phyloP scores from a whole-genome alignment of 2,888 invertebrate genomes.

The Philereme vetulata region DNA sequence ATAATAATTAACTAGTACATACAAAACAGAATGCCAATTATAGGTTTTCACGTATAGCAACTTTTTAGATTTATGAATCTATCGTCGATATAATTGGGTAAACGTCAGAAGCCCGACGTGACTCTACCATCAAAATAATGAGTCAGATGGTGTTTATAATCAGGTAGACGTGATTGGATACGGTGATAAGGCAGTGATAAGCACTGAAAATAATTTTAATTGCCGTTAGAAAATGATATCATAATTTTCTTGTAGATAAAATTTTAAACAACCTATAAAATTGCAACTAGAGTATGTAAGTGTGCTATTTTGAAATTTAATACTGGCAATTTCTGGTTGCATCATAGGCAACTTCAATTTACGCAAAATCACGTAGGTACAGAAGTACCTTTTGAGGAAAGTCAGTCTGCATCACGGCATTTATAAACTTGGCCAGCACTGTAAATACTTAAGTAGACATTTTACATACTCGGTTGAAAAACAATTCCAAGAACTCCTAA shows the following conservation, averaged over 20 bases:
- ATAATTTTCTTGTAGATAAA: background rate
- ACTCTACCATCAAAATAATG: conserved; percentile 42
- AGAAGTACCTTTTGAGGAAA: conserved; percentile 3
- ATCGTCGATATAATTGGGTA: too few relatives aligned
- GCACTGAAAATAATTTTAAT: conserved; percentile 16
- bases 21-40: too few relatives aligned
- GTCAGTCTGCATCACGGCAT: background rate
- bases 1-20: too few relatives aligned
- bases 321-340: background rate
- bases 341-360: conserved; percentile 3
- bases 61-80: too few relatives aligned
- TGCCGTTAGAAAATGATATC: conserved; percentile 13
- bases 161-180: conserved; percentile 66
- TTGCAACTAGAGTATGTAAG: background rate
- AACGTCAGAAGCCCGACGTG: conserved; percentile 19
- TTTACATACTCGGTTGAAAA: too few relatives aligned
- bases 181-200: conserved; percentile 60
- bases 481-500: too few relatives aligned
- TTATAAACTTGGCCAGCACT: background rate
- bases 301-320: background rate
- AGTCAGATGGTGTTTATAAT: conserved; percentile 51
- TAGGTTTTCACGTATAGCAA: too few relatives aligned
- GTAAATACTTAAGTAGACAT: background rate
- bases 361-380: conserved; percentile 10
- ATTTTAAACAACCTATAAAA: background rate